A percentile compares a stretch with the other conserved stretches of the same genome.
These are phyloP conservation scores for Chrysochloris asiatica DNA, from an alignment of 2,113 vertebrate genomes.

Conservation along the genomic window DNA sequence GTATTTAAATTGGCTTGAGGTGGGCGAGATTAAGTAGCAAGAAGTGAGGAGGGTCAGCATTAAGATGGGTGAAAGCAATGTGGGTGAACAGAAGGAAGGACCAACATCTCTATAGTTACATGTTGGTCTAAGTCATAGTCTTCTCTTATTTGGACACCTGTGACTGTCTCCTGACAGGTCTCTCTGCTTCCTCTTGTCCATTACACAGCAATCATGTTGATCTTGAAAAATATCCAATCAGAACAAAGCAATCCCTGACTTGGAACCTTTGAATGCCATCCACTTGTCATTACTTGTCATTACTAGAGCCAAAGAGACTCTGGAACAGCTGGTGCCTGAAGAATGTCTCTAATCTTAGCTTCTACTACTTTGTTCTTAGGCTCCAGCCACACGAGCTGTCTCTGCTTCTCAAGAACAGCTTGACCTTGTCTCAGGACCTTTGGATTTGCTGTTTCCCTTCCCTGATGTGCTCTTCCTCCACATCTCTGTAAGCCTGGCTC, in stretches of 20 bases:
- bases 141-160: neutral
- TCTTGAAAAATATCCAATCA: neutral
- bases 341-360: neutral
- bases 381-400: neutral
- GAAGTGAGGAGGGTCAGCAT: neutral
- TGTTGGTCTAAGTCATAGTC: neutral
- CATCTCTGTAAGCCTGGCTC: neutral
- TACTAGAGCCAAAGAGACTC: neutral
- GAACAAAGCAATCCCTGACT: neutral
- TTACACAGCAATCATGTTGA: neutral
- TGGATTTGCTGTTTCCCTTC: neutral
- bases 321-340: neutral
- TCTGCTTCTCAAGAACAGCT: neutral
- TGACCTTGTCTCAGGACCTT: neutral
- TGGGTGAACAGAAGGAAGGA: neutral
- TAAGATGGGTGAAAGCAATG: neutral
- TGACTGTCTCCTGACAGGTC: neutral
- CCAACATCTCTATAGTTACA: neutral
- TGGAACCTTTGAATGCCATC: neutral
- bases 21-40: neutral
- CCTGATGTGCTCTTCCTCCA: neutral
- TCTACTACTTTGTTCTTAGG: neutral
- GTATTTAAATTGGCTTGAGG: neutral
- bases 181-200: neutral
- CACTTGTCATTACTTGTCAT: neutral